These are phyloP conservation scores for Parapristionchus giblindavisi DNA, from an alignment of 2,888 invertebrate species.

Conservation along the genomic window DNA sequence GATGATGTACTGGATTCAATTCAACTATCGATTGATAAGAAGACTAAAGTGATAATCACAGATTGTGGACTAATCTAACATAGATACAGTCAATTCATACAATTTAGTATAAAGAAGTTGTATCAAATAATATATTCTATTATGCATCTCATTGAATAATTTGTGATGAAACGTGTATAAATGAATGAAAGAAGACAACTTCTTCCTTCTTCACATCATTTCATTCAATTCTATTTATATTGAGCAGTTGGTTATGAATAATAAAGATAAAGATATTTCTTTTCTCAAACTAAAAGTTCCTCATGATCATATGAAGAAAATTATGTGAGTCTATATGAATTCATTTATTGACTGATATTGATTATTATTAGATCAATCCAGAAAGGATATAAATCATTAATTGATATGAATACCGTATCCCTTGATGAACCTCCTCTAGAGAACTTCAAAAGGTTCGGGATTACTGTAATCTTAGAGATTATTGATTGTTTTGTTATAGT, in stretches of 20 bases:
- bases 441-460: background rate
- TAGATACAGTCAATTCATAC: background rate
- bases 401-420: slow-evolving; percentile 7
- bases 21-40: background rate
- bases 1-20: slow-evolving; percentile 20
- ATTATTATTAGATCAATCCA: slow-evolving; percentile 6
- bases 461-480: background rate
- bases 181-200: too few relatives aligned
- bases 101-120: slow-evolving; percentile 18
- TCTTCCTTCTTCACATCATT: slow-evolving; percentile 25
- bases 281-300: slow-evolving; percentile 1
- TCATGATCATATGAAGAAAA: slow-evolving; percentile 7
- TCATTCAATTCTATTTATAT: slow-evolving; percentile 3
- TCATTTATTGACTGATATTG: background rate
- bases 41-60: slow-evolving; percentile 28
- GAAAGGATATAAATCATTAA: slow-evolving; percentile 4
- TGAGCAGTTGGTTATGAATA: background rate
- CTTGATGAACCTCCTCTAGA: slow-evolving; percentile 16
- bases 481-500: background rate
- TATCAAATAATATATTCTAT: background rate
- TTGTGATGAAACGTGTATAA: too few relatives aligned
- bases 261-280: background rate
- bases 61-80: slow-evolving; percentile 22
- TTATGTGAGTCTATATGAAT: background rate
- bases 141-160: background rate